Evolutionary conservation across 2,797 vertebrate genomes (phyloP).

Genomic region (Thalassophryne amazonica): DNA sequence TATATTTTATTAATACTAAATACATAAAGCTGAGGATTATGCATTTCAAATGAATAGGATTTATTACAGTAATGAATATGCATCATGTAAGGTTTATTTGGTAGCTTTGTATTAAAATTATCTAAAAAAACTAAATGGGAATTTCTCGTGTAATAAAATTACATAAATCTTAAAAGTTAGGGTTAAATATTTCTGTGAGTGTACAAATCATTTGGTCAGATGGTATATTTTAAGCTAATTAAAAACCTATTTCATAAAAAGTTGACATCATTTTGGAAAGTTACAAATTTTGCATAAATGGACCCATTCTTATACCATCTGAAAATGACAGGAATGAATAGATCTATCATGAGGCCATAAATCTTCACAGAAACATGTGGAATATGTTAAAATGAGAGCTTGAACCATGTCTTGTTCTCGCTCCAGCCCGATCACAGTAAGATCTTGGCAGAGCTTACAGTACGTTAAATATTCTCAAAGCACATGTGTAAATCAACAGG

Average conservation of each 20-base stretch:
- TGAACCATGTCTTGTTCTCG: constrained; percentile 32
- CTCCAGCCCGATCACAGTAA: constrained; percentile 19
- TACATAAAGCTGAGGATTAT: no score
- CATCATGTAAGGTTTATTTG: no score
- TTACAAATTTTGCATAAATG: background rate
- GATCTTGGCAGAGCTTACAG: constrained; percentile 34
- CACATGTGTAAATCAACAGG: constrained; percentile 50
- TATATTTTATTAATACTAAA: no score
- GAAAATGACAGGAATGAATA: constrained; percentile 24
- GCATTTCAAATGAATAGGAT: no score
- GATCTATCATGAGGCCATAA: constrained; percentile 11
- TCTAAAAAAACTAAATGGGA: no score
- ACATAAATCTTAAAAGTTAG: no score
- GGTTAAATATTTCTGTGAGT: no score
- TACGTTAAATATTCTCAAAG: constrained; percentile 35
- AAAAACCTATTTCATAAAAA: constrained; percentile 4
- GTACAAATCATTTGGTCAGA: constrained; percentile 12
- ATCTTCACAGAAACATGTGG: constrained; percentile 52
- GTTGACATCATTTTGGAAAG: constrained; percentile 2
- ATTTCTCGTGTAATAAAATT: no score
- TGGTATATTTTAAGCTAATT: constrained; percentile 21
- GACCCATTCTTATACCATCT: background rate
- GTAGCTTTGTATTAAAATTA: no score
- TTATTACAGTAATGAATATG: no score
- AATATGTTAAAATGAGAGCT: constrained; percentile 42